phyloP scores from a whole-genome alignment of 1,140 invertebrate species.

The Lucilia cuprina region DNA sequence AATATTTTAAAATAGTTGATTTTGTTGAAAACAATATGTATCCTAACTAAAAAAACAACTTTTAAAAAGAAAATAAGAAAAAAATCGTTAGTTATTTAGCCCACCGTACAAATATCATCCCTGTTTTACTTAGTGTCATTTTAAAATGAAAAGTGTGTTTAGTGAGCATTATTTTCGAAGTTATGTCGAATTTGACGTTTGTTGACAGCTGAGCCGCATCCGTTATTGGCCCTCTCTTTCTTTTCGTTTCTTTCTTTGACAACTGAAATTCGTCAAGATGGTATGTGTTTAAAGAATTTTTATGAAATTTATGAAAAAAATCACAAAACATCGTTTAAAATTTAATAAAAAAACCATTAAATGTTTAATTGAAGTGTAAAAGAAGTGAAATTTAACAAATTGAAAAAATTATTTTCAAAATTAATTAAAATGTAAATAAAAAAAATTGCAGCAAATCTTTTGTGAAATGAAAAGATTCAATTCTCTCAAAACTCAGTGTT shows the following conservation, averaged over 20 bases:
- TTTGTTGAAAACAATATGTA: no score
- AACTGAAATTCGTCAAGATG: constrained; percentile 42
- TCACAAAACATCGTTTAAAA: constrained; percentile 37
- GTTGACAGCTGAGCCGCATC: constrained; percentile 27
- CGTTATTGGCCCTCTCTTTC: constrained; percentile 34
- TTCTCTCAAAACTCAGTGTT: neutral
- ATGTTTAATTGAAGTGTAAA: neutral
- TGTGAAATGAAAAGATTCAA: no score
- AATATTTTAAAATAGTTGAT: no score
- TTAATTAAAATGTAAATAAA: neutral
- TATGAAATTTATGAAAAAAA: constrained; percentile 36
- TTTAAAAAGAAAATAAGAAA: no score
- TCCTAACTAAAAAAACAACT: no score
- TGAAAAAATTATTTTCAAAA: neutral
- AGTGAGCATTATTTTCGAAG: neutral
- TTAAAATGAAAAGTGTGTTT: neutral
- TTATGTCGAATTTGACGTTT: constrained; percentile 10
- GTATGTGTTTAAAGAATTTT: constrained; percentile 37
- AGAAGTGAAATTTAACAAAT: neutral
- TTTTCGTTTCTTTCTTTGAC: constrained; percentile 42
- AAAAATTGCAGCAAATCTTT: neutral
- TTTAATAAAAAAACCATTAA: neutral
- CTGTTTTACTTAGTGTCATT: no score
- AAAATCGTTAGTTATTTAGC: no score
- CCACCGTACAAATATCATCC: no score